Base-by-base conservation (phyloP, 2,113 vertebrate species). In the Setophaga kirtlandii region DNA sequence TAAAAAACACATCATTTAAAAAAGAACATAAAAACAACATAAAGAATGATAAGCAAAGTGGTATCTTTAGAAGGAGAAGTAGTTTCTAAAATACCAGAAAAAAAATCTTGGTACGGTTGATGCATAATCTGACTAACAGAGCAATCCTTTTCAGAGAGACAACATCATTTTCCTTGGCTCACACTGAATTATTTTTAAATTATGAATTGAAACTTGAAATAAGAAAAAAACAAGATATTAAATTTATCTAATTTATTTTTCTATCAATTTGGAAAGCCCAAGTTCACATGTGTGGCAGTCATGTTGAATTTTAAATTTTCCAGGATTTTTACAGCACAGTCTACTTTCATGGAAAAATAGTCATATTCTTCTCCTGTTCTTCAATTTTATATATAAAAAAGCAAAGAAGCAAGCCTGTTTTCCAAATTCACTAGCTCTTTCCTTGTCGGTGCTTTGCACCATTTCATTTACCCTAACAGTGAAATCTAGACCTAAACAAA, bases 241-340 rank as follows among this genome's bases (percentile, higher is more conserved):
- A 44, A n/a, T 80, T 13, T 58, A 8, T 3, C 8, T 8, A 0
- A 31, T 62, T 49, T 17, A 35, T 76, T 67, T 90, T 53, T 58
- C 37, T 49, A 27, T 28, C 11, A 20, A 1, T 15, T 49, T 63
- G 10, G 16, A 81, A 78, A 78, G 2, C 20, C 37, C 21, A 62
- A 81, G 12, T 67, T 73, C 37, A 39, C 5, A 8, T 25, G 24
- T 31, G 15, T 44, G 11, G 7, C 5, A 58, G 13, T 31, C 6
- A 31, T 35, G 6, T 1, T 64, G 31, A 85, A 85, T 81, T 53
- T 53, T 4, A 47, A 52, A 21, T 64, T 62, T 87, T 65, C 8
- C 7, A 15, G 1, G 7, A 22, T 52, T 62, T 83, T 78, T 65
- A 5, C 25, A 63, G 16, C 12, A n/a, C 0, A 19, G 4, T 0